Base-by-base conservation (phyloP, 2,797 vertebrate genomes). In the Vireo griseus region DNA sequence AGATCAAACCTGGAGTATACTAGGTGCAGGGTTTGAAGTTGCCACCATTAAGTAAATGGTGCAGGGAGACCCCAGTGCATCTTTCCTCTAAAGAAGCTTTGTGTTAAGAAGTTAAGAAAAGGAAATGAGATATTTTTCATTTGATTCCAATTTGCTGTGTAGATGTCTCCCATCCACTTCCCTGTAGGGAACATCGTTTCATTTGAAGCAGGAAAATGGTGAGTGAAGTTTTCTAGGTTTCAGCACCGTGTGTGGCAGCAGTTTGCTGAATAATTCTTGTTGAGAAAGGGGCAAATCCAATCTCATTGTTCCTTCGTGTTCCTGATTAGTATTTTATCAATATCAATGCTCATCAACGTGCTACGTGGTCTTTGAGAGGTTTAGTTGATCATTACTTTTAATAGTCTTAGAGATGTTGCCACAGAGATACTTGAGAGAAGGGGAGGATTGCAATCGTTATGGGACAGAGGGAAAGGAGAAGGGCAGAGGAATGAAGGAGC, bases 361-460 rank as follows among this genome's bases (percentile, higher is more conserved):
- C 50, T 57, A 5, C 0, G 0, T 50, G 19, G 29, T 61, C 68
- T 92, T 74, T 58, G 44, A 66, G 61, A 88, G 31, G 35, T 62
- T 80, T 31, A 54, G 50, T 65, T 86, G 35, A 40, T 83, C 18
- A 5, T 33, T 22, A 12, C 19, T 91, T 89, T 28, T 51, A 45
- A 12, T 25, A 52, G 33, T 44, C 5, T 54, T 42, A 25, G 33
- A 26, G 42, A 20, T 2, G 10, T 26, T 40, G 35, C 72, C 2
- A 7, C 42, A 40, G 55, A 61, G 26, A 22, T 45, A 8, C 5
- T 17, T 28, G n/a, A 68, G 40, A 22, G 55, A n/a, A 67, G n/a
- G 20, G 50, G 10, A 73, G 33, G 20, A 59, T 51, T 63, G 24
- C 25, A 58, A 0, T 35, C 0, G 0, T 31, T 55, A 14, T 1